Evolutionary conservation across 2,113 vertebrate species (phyloP).

Genomic region (Corvus cornix): DNA sequence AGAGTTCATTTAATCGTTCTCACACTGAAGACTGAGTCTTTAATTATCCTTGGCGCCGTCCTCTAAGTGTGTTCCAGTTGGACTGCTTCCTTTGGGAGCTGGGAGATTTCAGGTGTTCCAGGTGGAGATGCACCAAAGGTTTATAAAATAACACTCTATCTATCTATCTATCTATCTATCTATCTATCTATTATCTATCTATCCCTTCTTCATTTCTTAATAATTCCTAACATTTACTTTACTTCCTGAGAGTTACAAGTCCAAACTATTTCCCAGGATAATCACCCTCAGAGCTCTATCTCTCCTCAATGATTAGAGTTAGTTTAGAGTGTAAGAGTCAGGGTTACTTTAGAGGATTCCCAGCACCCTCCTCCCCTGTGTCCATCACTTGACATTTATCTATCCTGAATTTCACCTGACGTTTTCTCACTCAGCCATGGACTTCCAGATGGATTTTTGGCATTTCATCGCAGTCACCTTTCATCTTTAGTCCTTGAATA

Average conservation of each 20-base stretch:
- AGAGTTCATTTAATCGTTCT: not conserved
- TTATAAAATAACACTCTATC: not conserved
- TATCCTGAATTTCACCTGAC: not conserved
- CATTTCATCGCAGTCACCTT: not conserved
- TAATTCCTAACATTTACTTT: not conserved
- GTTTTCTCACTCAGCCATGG: not conserved
- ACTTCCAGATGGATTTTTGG: not conserved
- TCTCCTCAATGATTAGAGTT: not conserved
- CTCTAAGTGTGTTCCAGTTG: not conserved
- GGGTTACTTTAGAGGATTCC: not conserved
- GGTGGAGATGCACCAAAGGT: not conserved
- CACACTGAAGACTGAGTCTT: not conserved
- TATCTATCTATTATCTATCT: not conserved
- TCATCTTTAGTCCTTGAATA: not conserved
- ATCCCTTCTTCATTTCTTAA: not conserved
- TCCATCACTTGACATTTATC: not conserved
- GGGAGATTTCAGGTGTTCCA: not conserved
- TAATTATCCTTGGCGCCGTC: not conserved
- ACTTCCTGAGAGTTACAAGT: not conserved
- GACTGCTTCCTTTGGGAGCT: not conserved
- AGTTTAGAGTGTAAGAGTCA: not conserved
- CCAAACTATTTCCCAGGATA: not conserved
- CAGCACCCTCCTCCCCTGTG: not conserved
- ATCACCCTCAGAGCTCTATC: not conserved
- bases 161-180: not conserved